Evolutionary conservation across 2,113 vertebrate genomes (phyloP).

Genomic region (Solea senegalensis): DNA sequence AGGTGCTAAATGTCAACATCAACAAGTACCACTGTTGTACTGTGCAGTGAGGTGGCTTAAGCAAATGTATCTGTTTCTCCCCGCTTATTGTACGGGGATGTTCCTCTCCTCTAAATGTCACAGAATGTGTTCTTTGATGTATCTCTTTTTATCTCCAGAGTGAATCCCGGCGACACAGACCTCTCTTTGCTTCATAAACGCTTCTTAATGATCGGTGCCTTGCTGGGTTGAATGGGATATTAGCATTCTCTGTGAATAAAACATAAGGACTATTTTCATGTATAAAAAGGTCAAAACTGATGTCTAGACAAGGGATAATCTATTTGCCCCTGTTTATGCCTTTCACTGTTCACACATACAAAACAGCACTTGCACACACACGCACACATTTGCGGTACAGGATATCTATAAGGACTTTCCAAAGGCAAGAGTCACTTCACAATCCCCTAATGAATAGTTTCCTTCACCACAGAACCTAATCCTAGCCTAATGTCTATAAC

Average conservation of each 20-base stretch:
- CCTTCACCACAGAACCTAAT: no score
- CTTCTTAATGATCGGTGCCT: conserved; percentile 28
- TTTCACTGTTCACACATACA: not conserved
- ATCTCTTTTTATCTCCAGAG: conserved; percentile 47
- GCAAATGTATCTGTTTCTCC: not conserved
- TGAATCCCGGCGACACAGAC: conserved; percentile 43
- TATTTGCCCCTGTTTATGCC: not conserved
- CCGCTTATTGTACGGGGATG: not conserved
- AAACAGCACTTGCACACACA: not conserved
- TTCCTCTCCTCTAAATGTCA: conserved; percentile 45
- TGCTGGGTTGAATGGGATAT: conserved; percentile 46
- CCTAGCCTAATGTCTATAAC: not conserved
- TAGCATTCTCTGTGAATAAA: conserved; percentile 54
- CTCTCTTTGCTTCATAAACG: conserved; percentile 16
- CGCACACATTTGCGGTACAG: not conserved
- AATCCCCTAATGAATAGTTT: no score
- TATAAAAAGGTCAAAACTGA: conserved; percentile 61
- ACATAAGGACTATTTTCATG: conserved; percentile 44
- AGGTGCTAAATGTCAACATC: not conserved
- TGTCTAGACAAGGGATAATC: conserved; percentile 34
- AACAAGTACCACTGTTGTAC: not conserved
- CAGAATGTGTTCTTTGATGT: conserved; percentile 43
- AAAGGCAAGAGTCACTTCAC: not conserved
- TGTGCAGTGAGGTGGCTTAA: conserved; percentile 7
- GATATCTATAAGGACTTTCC: conserved; percentile 1